phyloP scores from a whole-genome alignment of 2,888 invertebrate genomes.

The Periphyllus acericola region DNA sequence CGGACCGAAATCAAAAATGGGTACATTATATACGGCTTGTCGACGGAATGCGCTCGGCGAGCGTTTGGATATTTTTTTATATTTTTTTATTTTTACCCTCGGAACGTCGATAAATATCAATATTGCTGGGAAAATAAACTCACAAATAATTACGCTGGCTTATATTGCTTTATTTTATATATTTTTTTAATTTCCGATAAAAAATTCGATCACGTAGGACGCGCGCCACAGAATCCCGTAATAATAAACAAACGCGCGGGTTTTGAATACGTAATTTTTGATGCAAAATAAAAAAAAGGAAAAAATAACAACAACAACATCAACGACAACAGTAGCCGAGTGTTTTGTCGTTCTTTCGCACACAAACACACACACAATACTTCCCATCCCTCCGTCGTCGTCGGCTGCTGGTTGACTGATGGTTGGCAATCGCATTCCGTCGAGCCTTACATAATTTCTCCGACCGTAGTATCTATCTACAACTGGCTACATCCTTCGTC shows the following conservation, averaged over 20 bases:
- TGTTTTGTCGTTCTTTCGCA: slow-evolving; percentile 6
- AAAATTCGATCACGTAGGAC: slow-evolving; percentile 43
- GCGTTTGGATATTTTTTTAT: not conserved
- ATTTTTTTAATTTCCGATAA: slow-evolving; percentile 52
- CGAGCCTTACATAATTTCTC: slow-evolving; percentile 47
- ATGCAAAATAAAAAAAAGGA: not conserved
- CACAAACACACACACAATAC: not conserved
- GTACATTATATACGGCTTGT: not conserved
- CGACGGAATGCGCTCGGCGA: not conserved
- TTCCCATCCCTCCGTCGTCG: not conserved
- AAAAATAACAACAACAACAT: not conserved
- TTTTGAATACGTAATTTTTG: slow-evolving; percentile 57
- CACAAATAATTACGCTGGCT: slow-evolving; percentile 33
- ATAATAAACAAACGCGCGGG: slow-evolving; percentile 51
- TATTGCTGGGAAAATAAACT: slow-evolving; percentile 19
- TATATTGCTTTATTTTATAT: not conserved
- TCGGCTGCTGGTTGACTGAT: slow-evolving; percentile 40
- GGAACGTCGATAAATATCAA: slow-evolving; percentile 17
- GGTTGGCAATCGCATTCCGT: slow-evolving; percentile 44
- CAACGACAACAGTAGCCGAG: slow-evolving; percentile 1
- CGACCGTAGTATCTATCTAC: slow-evolving; percentile 1
- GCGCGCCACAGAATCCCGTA: slow-evolving; percentile 36
- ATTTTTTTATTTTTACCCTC: not conserved
- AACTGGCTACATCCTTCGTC: not conserved
- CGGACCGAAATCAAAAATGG: not conserved